Base-by-base conservation (phyloP, 2,797 vertebrate genomes). In the Anomalospiza imberbis region DNA sequence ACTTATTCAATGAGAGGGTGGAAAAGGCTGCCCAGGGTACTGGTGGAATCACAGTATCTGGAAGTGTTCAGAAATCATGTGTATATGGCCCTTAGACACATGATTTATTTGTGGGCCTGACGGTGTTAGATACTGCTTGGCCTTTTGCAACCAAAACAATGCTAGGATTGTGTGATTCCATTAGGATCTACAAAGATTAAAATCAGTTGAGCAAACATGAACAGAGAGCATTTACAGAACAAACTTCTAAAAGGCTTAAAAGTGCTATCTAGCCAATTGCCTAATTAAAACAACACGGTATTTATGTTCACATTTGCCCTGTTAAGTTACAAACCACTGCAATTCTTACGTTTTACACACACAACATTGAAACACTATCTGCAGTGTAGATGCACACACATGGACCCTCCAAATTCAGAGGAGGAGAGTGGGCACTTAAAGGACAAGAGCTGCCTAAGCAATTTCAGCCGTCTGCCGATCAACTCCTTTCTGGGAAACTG, bases 401-500 rank as follows among this genome's bases (percentile, higher is more conserved):
- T 31, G 82, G 75, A 51, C 10, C 25, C 55, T 94, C 50, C 73
- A 48, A n/a, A 62, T 58, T 78, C 62, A 38, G 45, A 61, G 82
- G 55, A 88, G n/a, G 57, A 89, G 54, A 53, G 36, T 15, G 62
- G 42, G 44, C 31, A 42, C 24, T 62, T 28, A 12, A 28, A 84
- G 54, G n/a, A 20, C 61, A 73, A 42, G 26, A 66, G 32, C 42
- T 53, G 38, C 68, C 68, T 47, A 7, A 91, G 73, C 36, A 73
- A n/a, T 73, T 44, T 31, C 76, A 62, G 45, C n/a, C 9, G 2
- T 21, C 53, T 80, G 79, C 19, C 57, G 51, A 73, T 68, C 71
- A 53, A 0, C n/a, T 86, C 73, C 58, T 84, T 94, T 91, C 77
- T 84, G 88, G 62, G 91, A 75, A 83, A 29, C 38, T 28, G 51